Evolutionary conservation across 2,113 vertebrate species (phyloP).

Genomic region (Leucopternis melanops): DNA sequence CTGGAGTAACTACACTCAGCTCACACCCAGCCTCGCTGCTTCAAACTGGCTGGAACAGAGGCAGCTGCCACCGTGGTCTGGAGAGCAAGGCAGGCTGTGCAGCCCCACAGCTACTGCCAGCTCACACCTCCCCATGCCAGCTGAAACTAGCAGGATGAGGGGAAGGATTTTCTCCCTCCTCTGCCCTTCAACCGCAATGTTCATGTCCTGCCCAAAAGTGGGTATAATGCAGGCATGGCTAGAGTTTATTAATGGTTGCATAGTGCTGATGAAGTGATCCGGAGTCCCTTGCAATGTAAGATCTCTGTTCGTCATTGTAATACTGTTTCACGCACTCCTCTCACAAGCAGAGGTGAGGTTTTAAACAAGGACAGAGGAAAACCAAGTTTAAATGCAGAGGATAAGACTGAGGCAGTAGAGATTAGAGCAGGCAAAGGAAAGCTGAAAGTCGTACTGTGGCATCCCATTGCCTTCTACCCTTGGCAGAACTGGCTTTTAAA

Average conservation of each 20-base stretch:
- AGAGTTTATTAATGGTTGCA: background rate
- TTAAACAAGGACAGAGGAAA: background rate
- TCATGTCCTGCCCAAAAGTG: background rate
- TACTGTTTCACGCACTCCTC: background rate
- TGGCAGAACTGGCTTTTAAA: background rate
- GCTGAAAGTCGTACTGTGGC: background rate
- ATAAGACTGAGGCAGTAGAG: background rate
- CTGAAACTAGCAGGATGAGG: background rate
- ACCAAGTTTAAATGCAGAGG: background rate
- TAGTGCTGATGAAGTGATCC: background rate
- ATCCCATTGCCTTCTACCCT: background rate
- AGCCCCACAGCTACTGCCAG: background rate
- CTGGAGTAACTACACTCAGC: background rate
- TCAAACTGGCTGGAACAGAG: background rate
- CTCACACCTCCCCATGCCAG: background rate
- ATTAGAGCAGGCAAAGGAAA: background rate
- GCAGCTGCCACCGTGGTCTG: background rate
- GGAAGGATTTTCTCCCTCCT: background rate
- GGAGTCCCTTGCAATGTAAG: background rate
- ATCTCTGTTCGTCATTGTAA: background rate
- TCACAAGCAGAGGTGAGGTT: background rate
- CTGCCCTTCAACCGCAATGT: background rate
- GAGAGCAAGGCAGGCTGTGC: background rate
- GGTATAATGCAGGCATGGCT: background rate
- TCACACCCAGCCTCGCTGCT: background rate